Base-by-base conservation (phyloP, 2,113 vertebrate genomes). In the Dipodomys spectabilis region DNA sequence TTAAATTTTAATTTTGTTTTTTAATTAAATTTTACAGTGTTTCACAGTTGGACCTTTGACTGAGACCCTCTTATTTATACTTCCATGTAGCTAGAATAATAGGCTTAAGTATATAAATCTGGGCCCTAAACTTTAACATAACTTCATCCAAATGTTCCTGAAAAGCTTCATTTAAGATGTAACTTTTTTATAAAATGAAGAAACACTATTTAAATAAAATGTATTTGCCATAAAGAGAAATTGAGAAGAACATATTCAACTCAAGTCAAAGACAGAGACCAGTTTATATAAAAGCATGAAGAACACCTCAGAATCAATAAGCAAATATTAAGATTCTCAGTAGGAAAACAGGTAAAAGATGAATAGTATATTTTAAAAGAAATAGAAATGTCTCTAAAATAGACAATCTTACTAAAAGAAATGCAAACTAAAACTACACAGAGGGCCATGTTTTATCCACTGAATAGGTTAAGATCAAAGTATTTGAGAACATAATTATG, bases 141-240 rank as follows among this genome's bases (percentile, higher is more conserved):
- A 78, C 49, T 79, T 94, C 45, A 95, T 65, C n/a, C 49, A 67
- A 93, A 83, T 80, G 11, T 87, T 13, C 79, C 84, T 81, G 68
- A 87, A 95, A 94, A 73, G 4, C 44, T 82, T 78, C 57, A 71
- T 67, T 83, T 92, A 89, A 92, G 8, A 94, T 15, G 81, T 1
- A 82, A 90, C 74, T 28, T 45, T n/a, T 90, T 92, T 81, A 79
- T 85, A 90, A 92, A 92, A 75, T 57, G 9, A 92, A 94, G 88
- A 88, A 68, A 82, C 5, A 83, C 28, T 92, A 79, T 64, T 96
- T 86, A 92, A 96, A 75, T 84, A 77, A 93, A 86, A 93, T 2
- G 1, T 53, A 91, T 68, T 78, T 84, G 77, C 6, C 15, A 39
- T 64, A 94, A 83, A 28, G 93, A 90, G 23, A 84, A 81, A 90